phyloP scores from a whole-genome alignment of 1,140 invertebrate species.

The Phymorhynchus buccinoides region DNA sequence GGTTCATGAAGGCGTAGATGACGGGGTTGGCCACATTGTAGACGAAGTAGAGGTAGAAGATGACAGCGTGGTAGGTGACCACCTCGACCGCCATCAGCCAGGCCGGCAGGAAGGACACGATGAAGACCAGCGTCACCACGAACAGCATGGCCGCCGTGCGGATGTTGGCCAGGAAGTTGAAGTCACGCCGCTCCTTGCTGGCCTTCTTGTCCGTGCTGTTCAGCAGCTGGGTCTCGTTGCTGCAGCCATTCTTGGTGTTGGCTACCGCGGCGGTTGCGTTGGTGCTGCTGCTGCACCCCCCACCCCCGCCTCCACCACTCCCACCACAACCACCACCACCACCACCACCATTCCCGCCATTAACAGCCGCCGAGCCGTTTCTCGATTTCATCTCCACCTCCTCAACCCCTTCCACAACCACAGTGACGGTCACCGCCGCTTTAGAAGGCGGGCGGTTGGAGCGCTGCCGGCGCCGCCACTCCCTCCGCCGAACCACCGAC shows the following conservation, averaged over 20 bases:
- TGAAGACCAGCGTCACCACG: conserved; percentile 70
- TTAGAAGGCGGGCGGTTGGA: conserved; percentile 15
- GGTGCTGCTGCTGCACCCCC: neutral
- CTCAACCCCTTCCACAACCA: conserved; percentile 42
- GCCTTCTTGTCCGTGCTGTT: conserved; percentile 40
- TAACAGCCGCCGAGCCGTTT: conserved; percentile 34
- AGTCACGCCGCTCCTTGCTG: conserved; percentile 44
- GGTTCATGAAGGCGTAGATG: conserved; percentile 72
- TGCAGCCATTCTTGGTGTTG: conserved; percentile 11
- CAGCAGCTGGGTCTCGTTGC: conserved; percentile 37
- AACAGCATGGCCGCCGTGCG: conserved; percentile 70
- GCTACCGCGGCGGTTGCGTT: conserved; percentile 45
- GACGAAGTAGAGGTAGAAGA: conserved; percentile 70
- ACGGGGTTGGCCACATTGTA: conserved; percentile 71
- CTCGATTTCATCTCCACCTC: conserved; percentile 35
- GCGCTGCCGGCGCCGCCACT: conserved; percentile 46
- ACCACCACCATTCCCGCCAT: neutral
- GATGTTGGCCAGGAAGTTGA: conserved; percentile 65
- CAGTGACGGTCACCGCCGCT: conserved; percentile 5
- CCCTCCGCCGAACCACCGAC: conserved; percentile 57
- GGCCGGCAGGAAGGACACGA: conserved; percentile 68
- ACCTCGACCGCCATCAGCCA: conserved; percentile 67
- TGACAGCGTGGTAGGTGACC: conserved; percentile 55
- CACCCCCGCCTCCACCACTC: neutral
- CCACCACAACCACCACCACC: neutral